Conservation (phyloP, 2,797 vertebrate genomes). For the Chrosomus eos region DNA sequence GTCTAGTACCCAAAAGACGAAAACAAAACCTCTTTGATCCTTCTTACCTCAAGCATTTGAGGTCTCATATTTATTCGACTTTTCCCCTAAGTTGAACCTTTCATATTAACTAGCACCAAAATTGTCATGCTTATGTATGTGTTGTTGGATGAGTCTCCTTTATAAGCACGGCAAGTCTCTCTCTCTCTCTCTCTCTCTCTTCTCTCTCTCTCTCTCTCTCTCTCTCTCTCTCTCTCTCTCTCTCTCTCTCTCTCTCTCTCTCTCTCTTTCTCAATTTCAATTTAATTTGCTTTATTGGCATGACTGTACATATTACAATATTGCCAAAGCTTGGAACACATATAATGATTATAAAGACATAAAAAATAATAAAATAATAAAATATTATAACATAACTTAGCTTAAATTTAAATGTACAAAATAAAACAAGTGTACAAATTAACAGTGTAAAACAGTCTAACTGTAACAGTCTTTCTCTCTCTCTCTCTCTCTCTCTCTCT, state of each 20-base stretch:
- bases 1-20: neutral
- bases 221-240: slow-evolving; percentile 24
- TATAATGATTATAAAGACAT: too few relatives aligned
- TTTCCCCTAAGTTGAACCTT: slow-evolving; percentile 8
- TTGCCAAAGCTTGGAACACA: too few relatives aligned
- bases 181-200: slow-evolving; percentile 21
- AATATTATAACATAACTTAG: too few relatives aligned
- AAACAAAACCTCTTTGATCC: neutral
- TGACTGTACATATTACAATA: too few relatives aligned
- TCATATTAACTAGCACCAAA: slow-evolving; percentile 11
- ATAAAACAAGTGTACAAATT: too few relatives aligned
- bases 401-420: too few relatives aligned
- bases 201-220: slow-evolving; percentile 15
- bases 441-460: too few relatives aligned
- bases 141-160: slow-evolving; percentile 4
- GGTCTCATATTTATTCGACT: neutral
- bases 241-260: slow-evolving; percentile 18
- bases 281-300: too few relatives aligned
- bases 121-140: slow-evolving; percentile 17
- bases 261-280: slow-evolving; percentile 22
- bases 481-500: slow-evolving; percentile 25
- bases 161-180: neutral
- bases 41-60: neutral
- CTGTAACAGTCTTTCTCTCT: slow-evolving; percentile 5
- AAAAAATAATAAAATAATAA: too few relatives aligned